phyloP scores from a whole-genome alignment of 2,888 invertebrate genomes.

The Dolomedes plantarius region DNA sequence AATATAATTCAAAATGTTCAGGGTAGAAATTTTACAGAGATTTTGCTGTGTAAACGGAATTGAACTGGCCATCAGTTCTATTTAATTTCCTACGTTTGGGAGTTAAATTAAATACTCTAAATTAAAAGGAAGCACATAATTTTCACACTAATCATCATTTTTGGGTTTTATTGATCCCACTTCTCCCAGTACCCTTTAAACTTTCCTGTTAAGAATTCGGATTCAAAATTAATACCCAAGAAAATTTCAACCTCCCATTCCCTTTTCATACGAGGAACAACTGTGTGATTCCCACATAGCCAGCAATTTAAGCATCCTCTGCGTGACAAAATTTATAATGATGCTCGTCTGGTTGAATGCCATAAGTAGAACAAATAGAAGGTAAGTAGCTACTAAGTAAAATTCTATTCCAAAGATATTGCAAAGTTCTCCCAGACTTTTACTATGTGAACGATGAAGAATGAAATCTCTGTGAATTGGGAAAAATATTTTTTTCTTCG shows the following conservation, averaged over 20 bases:
- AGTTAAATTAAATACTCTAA: no score
- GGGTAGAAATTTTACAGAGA: no score
- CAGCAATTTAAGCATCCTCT: neutral
- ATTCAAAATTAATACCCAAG: neutral
- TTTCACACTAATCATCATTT: no score
- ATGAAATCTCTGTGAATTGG: neutral
- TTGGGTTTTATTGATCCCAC: no score
- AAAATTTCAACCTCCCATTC: neutral
- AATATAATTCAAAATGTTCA: no score
- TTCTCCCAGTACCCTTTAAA: no score
- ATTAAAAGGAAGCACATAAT: no score
- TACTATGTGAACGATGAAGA: neutral
- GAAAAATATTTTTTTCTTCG: neutral
- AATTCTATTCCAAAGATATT: neutral
- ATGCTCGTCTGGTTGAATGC: neutral
- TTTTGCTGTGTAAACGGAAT: no score
- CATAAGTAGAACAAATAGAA: neutral
- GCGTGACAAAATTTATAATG: neutral
- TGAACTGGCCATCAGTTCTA: no score
- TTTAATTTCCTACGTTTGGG: no score
- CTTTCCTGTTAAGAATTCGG: neutral
- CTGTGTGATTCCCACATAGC: neutral
- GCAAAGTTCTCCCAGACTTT: neutral
- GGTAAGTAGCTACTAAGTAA: neutral
- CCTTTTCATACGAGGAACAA: neutral